Percentiles rank a stretch among this genome's conserved stretches.
phyloP scores from a whole-genome alignment of 2,113 vertebrate genomes.

The Burhinus oedicnemus region DNA sequence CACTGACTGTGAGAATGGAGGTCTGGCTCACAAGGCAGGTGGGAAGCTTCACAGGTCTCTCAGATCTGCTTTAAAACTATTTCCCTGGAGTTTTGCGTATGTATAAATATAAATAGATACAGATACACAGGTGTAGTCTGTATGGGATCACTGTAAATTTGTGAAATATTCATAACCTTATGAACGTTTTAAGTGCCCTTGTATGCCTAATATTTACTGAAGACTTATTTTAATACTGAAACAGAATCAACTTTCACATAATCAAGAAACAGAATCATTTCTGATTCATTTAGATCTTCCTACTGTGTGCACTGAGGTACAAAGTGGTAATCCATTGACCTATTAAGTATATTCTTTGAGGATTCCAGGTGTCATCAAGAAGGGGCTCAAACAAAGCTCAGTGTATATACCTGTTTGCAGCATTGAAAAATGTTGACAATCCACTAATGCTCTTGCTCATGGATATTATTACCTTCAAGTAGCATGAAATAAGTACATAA shows the following conservation, averaged over 20 bases:
- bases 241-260: neutral
- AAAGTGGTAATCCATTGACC: neutral
- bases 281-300: neutral
- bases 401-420: neutral
- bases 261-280: neutral
- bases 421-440: neutral
- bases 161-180: neutral
- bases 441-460: rapidly evolving
- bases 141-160: neutral
- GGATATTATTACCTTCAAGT: neutral
- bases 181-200: neutral
- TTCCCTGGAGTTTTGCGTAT: neutral
- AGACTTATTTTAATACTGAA: neutral
- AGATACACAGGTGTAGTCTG: neutral
- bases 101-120: neutral
- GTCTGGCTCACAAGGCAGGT: neutral
- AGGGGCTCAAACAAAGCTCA: neutral
- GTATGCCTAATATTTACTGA: neutral
- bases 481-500: neutral
- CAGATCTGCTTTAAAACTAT: neutral
- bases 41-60: neutral
- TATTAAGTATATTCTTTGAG: neutral
- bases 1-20: neutral
- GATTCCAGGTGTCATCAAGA: neutral
- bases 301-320: neutral